Evolutionary conservation across 2,113 vertebrate genomes (phyloP).

Genomic region (Vidua macroura): DNA sequence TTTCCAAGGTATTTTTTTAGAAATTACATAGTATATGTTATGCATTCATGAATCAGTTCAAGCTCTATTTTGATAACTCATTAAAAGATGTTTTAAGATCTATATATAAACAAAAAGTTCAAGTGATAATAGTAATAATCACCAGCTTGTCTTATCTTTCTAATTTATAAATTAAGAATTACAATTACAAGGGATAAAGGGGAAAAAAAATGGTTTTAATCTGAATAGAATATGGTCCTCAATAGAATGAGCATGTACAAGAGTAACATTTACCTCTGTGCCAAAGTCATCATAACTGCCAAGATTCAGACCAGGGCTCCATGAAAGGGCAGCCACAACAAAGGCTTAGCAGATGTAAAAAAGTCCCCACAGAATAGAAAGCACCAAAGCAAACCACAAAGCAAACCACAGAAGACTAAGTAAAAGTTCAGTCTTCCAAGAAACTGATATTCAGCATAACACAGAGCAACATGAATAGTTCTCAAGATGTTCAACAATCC

Average conservation of each 20-base stretch:
- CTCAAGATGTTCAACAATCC: not conserved
- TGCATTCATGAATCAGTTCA: not conserved
- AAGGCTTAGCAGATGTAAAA: not conserved
- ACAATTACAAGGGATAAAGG: not conserved
- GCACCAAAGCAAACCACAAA: not conserved
- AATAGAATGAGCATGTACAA: not conserved
- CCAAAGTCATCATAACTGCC: not conserved
- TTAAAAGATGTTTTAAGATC: not conserved
- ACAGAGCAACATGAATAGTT: not conserved
- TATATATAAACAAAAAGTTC: not conserved
- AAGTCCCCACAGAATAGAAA: not conserved
- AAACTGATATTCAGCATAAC: not conserved
- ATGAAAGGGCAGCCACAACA: not conserved
- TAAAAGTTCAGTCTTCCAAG: not conserved
- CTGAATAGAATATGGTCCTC: not conserved
- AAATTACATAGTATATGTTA: not conserved
- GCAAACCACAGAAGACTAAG: not conserved
- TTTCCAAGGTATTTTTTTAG: constrained; percentile 31
- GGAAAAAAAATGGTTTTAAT: rapidly evolving
- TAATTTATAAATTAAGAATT: not conserved
- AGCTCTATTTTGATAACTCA: not conserved
- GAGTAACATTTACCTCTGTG: not conserved
- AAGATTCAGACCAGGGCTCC: not conserved
- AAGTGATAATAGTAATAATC: not conserved
- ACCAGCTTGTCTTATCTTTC: not conserved